Evolutionary conservation across 1,140 invertebrate genomes (phyloP).

Genomic region (Plectrocnemia conspersa): DNA sequence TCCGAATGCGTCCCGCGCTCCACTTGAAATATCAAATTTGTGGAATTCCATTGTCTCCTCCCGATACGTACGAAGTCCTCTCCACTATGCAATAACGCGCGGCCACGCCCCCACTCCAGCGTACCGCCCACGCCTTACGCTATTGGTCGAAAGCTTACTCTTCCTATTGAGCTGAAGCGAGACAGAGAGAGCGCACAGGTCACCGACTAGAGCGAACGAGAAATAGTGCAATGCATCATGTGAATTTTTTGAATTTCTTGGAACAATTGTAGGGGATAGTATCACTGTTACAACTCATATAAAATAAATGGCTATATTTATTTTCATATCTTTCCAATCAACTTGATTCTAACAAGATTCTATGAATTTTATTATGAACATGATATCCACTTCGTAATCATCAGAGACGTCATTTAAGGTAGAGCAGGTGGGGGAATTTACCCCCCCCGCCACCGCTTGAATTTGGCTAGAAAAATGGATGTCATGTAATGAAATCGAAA

Average conservation of each 20-base stretch:
- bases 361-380: too few relatives aligned
- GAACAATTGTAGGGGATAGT: not conserved
- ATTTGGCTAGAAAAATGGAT: too few relatives aligned
- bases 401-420: too few relatives aligned
- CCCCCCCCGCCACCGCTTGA: too few relatives aligned
- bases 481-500: too few relatives aligned
- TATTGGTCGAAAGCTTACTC: conserved; percentile 4
- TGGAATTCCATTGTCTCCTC: conserved; percentile 33
- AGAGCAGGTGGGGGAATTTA: too few relatives aligned
- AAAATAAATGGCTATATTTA: conserved; percentile 1
- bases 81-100: conserved; percentile 31
- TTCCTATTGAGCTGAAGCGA: not conserved
- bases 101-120: conserved; percentile 3
- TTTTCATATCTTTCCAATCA: too few relatives aligned
- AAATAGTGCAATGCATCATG: conserved; percentile 11
- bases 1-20: conserved; percentile 19
- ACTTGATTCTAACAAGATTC: too few relatives aligned
- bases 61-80: conserved; percentile 24
- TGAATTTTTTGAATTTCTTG: conserved; percentile 7
- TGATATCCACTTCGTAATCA: too few relatives aligned
- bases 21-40: conserved; percentile 31
- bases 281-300: conserved; percentile 6
- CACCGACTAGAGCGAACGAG: not conserved
- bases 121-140: conserved; percentile 13
- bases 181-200: not conserved